phyloP scores from a whole-genome alignment of 2,797 vertebrate genomes.

The Urocyon cinereoargenteus region DNA sequence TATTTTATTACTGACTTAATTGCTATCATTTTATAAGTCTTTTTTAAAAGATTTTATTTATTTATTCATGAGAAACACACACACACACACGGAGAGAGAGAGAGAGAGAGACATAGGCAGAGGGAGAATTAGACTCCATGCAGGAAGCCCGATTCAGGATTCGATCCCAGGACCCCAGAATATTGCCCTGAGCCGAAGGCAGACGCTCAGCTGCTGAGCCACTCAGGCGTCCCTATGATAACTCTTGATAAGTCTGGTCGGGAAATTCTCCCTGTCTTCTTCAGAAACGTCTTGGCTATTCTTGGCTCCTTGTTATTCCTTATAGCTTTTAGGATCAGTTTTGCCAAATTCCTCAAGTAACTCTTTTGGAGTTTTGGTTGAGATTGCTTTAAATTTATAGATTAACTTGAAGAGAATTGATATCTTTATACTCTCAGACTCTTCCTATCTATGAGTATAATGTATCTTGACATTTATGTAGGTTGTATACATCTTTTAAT shows the following conservation, averaged over 20 bases:
- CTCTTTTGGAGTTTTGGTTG: background rate
- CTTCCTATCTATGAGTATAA: background rate
- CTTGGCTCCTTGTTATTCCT: background rate
- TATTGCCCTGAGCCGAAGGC: too few relatives aligned
- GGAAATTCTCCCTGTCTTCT: background rate
- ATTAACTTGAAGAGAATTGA: background rate
- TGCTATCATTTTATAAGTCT: background rate
- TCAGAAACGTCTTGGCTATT: background rate
- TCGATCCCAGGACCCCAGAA: too few relatives aligned
- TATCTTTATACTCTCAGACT: background rate
- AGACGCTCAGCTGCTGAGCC: too few relatives aligned
- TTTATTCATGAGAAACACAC: too few relatives aligned
- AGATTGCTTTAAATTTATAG: background rate
- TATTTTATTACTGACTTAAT: background rate
- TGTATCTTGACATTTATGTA: background rate
- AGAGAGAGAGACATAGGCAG: too few relatives aligned
- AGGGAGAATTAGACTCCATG: too few relatives aligned
- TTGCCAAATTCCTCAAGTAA: background rate
- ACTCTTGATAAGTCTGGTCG: background rate
- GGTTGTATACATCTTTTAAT: background rate
- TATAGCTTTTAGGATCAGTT: background rate
- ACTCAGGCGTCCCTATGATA: background rate
- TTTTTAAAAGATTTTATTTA: background rate
- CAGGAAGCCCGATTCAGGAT: too few relatives aligned
- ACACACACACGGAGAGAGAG: too few relatives aligned